These are phyloP conservation scores for Steinernema hermaphroditum DNA, from an alignment of 2,888 invertebrate species.

Conservation along the genomic window DNA sequence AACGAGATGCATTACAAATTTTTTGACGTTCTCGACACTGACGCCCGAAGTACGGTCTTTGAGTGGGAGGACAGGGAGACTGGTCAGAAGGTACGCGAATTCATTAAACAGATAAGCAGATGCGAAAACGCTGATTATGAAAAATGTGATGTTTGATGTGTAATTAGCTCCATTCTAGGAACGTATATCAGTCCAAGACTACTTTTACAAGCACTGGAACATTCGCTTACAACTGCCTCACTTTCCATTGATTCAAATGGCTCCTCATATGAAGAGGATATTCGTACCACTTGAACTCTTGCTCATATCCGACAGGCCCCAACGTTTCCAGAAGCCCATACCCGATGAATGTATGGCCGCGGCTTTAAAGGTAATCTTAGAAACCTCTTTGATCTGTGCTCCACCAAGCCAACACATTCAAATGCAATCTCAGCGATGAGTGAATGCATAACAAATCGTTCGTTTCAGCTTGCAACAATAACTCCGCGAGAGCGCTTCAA, in stretches of 20 bases:
- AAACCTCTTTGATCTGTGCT: background rate
- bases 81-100: background rate
- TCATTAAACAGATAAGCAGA: no score
- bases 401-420: no score
- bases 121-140: no score
- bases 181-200: background rate
- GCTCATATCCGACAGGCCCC: background rate
- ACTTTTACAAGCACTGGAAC: background rate
- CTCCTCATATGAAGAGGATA: background rate
- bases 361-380: background rate
- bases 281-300: background rate
- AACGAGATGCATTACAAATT: background rate
- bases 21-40: background rate
- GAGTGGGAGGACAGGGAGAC: background rate
- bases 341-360: background rate
- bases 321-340: background rate
- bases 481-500: background rate
- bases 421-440: no score
- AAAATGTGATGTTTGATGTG: no score
- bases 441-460: background rate
- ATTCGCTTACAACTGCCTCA: background rate
- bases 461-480: background rate
- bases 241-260: slow-evolving; percentile 6
- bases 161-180: background rate
- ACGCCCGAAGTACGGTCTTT: background rate